Percentiles rank a stretch among this genome's conserved stretches.
Evolutionary conservation across 2,797 vertebrate genomes (phyloP).

Genomic region (Rhodeus uyekii): DNA sequence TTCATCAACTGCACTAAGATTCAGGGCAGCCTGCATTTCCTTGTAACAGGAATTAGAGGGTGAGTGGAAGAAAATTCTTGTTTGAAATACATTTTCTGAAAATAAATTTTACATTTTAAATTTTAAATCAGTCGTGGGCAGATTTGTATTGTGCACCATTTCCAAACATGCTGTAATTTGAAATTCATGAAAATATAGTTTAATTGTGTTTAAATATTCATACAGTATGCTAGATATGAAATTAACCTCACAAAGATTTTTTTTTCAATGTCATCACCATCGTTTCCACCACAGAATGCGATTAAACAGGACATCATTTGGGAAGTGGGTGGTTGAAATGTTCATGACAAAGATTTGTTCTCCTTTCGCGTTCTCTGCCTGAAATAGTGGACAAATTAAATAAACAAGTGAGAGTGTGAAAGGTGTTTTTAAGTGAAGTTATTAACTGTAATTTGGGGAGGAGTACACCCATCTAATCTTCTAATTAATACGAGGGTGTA

Average conservation of each 20-base stretch:
- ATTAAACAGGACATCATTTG: neutral
- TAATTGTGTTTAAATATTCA: neutral
- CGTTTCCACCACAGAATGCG: neutral
- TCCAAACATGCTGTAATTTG: neutral
- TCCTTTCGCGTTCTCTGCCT: too few relatives aligned
- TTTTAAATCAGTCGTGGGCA: neutral
- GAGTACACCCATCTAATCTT: neutral
- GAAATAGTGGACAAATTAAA: neutral
- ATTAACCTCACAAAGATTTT: neutral
- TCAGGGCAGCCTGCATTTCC: slow-evolving; percentile 90
- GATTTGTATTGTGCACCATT: neutral
- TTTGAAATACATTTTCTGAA: neutral
- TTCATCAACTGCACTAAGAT: slow-evolving; percentile 98
- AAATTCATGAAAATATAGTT: neutral
- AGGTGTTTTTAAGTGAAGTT: neutral
- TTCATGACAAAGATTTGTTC: neutral
- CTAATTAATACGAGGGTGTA: neutral
- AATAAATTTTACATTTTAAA: neutral
- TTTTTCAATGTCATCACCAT: neutral
- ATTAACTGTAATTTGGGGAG: neutral
- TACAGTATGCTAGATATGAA: neutral
- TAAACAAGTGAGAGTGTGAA: neutral
- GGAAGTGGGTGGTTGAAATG: neutral
- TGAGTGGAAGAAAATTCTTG: slow-evolving; percentile 63
- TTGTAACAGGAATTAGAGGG: slow-evolving; percentile 91